phyloP scores from a whole-genome alignment of 2,888 invertebrate genomes.

The Nomada fucata region DNA sequence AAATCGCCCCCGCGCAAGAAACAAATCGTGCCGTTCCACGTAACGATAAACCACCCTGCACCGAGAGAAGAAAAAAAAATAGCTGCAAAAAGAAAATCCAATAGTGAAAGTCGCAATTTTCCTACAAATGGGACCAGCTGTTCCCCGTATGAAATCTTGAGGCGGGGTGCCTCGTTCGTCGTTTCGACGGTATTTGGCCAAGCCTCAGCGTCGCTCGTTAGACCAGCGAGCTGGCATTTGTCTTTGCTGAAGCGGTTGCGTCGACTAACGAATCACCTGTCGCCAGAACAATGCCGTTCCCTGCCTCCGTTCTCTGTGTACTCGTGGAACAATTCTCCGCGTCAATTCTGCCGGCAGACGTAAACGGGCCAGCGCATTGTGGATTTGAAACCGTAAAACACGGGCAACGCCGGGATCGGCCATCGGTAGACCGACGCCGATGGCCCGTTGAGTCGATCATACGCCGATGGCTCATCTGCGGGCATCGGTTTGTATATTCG shows the following conservation, averaged over 20 bases:
- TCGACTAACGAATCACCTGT: slow-evolving; percentile 63
- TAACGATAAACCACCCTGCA: neutral
- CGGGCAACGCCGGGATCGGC: slow-evolving; percentile 41
- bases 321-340: slow-evolving; percentile 51
- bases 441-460: slow-evolving; percentile 27
- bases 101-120: slow-evolving; percentile 20
- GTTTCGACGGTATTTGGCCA: slow-evolving; percentile 49
- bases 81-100: neutral
- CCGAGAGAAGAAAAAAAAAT: neutral
- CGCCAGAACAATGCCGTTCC: slow-evolving; percentile 61
- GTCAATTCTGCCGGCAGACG: slow-evolving; percentile 54
- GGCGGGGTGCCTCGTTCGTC: slow-evolving; percentile 12
- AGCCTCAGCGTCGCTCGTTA: slow-evolving; percentile 53
- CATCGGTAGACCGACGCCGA: slow-evolving; percentile 27
- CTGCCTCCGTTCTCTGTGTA: slow-evolving; percentile 39
- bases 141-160: slow-evolving; percentile 24
- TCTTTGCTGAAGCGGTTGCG: slow-evolving; percentile 61
- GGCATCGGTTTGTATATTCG: neutral
- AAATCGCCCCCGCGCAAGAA: slow-evolving; percentile 19
- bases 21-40: neutral
- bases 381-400: slow-evolving; percentile 48
- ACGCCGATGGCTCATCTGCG: neutral
- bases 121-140: neutral
- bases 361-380: slow-evolving; percentile 49
- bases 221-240: slow-evolving; percentile 53